phyloP scores from a whole-genome alignment of 37 sponge, comb jelly and placozoan genomes.

The Halisarca cf. caerulea region DNA sequence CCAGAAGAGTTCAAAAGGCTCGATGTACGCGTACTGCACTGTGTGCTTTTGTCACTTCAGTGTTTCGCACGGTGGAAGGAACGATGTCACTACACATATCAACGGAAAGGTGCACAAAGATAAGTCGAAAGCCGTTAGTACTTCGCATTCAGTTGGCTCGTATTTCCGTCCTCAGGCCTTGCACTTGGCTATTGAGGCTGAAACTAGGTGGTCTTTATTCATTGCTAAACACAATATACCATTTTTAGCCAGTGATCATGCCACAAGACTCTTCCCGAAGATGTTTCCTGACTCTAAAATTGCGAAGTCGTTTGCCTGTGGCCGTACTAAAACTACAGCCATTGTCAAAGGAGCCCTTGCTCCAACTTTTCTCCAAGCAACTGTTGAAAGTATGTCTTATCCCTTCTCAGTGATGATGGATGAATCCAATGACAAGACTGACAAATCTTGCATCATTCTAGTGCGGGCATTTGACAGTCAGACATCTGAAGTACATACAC shows the following conservation, averaged over 20 bases:
- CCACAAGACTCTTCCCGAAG: constrained; percentile 37
- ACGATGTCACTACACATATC: constrained; percentile 38
- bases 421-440: constrained; percentile 54
- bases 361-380: neutral
- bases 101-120: constrained; percentile 26
- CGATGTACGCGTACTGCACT: constrained; percentile 15
- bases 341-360: constrained; percentile 44
- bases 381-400: constrained; percentile 11
- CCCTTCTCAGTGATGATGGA: constrained; percentile 33
- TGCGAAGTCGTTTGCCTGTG: constrained; percentile 46
- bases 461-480: too few relatives aligned
- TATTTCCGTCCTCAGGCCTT: too few relatives aligned
- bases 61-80: constrained; percentile 42
- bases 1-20: neutral
- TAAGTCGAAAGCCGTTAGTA: neutral
- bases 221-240: constrained; percentile 33
- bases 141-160: neutral
- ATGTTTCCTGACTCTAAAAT: constrained; percentile 48
- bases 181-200: too few relatives aligned
- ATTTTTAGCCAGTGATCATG: constrained; percentile 51
- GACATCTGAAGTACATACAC: too few relatives aligned
- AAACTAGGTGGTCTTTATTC: constrained; percentile 34
- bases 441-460: too few relatives aligned
- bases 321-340: constrained; percentile 52
- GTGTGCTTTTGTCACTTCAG: constrained; percentile 34